Evolutionary conservation across 2,113 vertebrate species (phyloP).

Genomic region (Plectropomus leopardus): DNA sequence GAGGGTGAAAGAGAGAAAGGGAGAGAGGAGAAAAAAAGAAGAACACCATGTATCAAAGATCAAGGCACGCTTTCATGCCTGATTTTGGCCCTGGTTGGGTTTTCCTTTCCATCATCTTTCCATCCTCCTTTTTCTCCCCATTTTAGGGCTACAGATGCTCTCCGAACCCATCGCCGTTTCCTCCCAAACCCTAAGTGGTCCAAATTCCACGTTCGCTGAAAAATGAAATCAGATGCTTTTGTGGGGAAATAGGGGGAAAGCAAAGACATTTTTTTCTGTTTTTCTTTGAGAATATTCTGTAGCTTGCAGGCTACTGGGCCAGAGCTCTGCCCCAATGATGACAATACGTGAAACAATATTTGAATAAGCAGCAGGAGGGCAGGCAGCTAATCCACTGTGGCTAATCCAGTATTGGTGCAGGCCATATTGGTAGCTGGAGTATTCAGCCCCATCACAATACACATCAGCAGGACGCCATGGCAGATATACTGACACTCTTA

Average conservation of each 20-base stretch:
- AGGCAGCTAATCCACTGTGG: conserved; percentile 84
- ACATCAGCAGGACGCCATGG: conserved; percentile 84
- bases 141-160: conserved; percentile 27
- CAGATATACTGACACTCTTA: conserved; percentile 82
- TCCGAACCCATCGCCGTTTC: conserved; percentile 38
- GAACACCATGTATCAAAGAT: conserved; percentile 81
- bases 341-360: conserved; percentile 87
- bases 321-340: conserved; percentile 77
- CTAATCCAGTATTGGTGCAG: conserved; percentile 85
- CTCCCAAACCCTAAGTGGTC: conserved; percentile 2
- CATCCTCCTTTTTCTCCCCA: conserved; percentile 31
- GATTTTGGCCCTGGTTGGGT: conserved; percentile 71
- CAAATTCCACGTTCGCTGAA: conserved; percentile 42
- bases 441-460: conserved; percentile 83
- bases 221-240: conserved; percentile 63
- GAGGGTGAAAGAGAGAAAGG: conserved; percentile 78
- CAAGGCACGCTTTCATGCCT: conserved; percentile 82
- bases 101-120: conserved; percentile 72
- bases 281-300: conserved; percentile 75
- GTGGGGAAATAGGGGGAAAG: conserved; percentile 42
- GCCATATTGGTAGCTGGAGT: conserved; percentile 83
- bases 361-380: conserved; percentile 86
- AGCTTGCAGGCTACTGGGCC: conserved; percentile 59
- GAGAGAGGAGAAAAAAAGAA: conserved; percentile 69
- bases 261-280: conserved; percentile 36